A percentile compares a stretch with the other conserved stretches of the same genome.
Conservation (phyloP, 2,113 vertebrate species). For the Albula glossodonta region DNA sequence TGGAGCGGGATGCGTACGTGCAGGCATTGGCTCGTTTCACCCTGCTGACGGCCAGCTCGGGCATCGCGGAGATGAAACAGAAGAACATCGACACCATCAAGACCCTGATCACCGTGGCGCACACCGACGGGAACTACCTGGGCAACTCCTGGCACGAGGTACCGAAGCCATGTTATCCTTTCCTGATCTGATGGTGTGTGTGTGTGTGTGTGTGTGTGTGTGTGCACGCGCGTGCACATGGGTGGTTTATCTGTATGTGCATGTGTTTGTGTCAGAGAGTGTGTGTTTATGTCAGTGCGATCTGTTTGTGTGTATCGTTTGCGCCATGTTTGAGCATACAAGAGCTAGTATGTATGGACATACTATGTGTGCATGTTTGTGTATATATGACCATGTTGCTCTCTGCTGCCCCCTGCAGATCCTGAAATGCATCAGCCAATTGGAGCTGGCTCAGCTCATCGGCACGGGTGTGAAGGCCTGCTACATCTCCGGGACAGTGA, state of each 20-base stretch:
- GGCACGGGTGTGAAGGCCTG: constrained; percentile 96
- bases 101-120: constrained; percentile 84
- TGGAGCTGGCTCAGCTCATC: constrained; percentile 96
- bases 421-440: constrained; percentile 97
- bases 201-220: background rate
- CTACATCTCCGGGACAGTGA: constrained; percentile 95
- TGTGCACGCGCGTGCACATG: too few relatives aligned
- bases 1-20: constrained; percentile 83
- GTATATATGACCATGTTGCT: too few relatives aligned
- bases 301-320: too few relatives aligned
- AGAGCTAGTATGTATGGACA: too few relatives aligned
- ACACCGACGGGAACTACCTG: constrained; percentile 86
- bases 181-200: background rate
- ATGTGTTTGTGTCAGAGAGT: too few relatives aligned
- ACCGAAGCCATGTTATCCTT: constrained; percentile 36
- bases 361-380: too few relatives aligned
- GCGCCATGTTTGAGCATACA: too few relatives aligned
- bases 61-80: constrained; percentile 89
- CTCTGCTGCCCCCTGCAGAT: constrained; percentile 71
- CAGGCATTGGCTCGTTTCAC: constrained; percentile 86
- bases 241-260: too few relatives aligned
- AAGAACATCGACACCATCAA: constrained; percentile 89
- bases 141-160: constrained; percentile 88
- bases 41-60: constrained; percentile 81
- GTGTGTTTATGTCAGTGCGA: too few relatives aligned